Base-by-base conservation (phyloP, 2,888 invertebrate species). In the Drosophila paranaensis region DNA sequence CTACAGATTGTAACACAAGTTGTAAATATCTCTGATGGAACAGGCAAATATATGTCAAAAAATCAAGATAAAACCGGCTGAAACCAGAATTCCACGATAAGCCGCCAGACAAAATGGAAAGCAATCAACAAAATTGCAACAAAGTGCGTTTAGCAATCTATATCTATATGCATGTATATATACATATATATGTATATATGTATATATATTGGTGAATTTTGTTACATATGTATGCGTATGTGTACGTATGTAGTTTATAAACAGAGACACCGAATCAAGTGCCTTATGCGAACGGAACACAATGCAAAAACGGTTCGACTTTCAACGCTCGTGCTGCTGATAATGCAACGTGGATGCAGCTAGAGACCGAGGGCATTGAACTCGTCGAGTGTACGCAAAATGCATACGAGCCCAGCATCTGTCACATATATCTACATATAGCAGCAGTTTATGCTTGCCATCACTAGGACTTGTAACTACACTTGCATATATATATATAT, bases 221-320 rank as follows among this genome's bases (percentile, higher is more conserved):
- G 27, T 51, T 51, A 5, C 35, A 35, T 39, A 33, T 60, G 30
- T 33, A 11, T 6, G 6, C 6, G 6, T 6, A 30, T 30, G 6
- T 20, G 13, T 42, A 20, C 60, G 37, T 42, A 20, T 67, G 37
- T 50, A 16, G 50, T 50, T 33, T 42, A 35, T 14, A 46, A 9
- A 13, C 13, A 20, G 56, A 37, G 42, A 43, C 35, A 61, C 27
- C 42, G 51, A 74, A 74, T 54, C 64, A 74, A 74, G 71, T 65
- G 70, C 43, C 63, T 57, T 43, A 57, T 71, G 64, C 60, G 64
- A 20, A 20, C 20, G 0, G 27, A 74, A 43, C 71, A 75, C 71
- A 74, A 75, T 74, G 75, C 75, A 74, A 74, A 75, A 74, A 75
- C 65, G 43, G 54, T 71, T 57, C 48, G 55, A 60, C 68, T 65